A percentile compares a stretch with the other conserved stretches of the same genome.
These are phyloP conservation scores for Dyspetes luteomarginatus DNA, from an alignment of 2,888 invertebrate species.

Conservation along the genomic window DNA sequence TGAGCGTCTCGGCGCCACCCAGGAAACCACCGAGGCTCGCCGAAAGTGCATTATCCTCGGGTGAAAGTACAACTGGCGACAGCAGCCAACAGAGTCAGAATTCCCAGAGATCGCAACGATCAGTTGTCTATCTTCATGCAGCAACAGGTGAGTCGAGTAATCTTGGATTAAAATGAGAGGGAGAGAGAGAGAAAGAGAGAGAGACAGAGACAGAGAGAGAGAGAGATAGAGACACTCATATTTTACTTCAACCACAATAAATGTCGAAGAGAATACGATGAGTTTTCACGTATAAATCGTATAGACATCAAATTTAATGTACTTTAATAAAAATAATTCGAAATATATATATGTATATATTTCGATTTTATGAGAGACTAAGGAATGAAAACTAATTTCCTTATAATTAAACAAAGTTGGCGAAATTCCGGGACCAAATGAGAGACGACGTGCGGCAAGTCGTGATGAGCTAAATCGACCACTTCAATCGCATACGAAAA, in stretches of 20 bases:
- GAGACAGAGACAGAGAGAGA: background rate
- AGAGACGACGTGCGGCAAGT: conserved; percentile 87
- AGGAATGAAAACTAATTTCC: too few relatives aligned
- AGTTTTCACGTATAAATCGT: background rate
- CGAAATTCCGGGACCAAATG: conserved; percentile 91
- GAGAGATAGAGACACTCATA: background rate
- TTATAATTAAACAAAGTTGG: too few relatives aligned
- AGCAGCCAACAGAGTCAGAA: conserved; percentile 88
- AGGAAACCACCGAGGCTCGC: conserved; percentile 80
- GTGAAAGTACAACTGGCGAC: conserved; percentile 83
- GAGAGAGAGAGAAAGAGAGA: background rate
- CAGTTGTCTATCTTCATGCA: conserved; percentile 93
- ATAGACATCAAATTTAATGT: too few relatives aligned
- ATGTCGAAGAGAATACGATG: background rate
- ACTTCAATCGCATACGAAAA: conserved; percentile 87
- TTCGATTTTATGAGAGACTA: too few relatives aligned
- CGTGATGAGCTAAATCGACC: conserved; percentile 90
- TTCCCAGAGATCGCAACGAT: conserved; percentile 88
- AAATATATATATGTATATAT: background rate
- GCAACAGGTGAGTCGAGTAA: conserved; percentile 87
- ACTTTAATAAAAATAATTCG: background rate
- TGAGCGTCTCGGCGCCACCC: conserved; percentile 76
- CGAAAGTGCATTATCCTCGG: conserved; percentile 81
- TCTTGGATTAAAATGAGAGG: background rate
- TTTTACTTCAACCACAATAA: background rate